A percentile compares a stretch with the other conserved stretches of the same genome.
Conservation (phyloP, 2,113 vertebrate species). For the Australoheros scitulus region DNA sequence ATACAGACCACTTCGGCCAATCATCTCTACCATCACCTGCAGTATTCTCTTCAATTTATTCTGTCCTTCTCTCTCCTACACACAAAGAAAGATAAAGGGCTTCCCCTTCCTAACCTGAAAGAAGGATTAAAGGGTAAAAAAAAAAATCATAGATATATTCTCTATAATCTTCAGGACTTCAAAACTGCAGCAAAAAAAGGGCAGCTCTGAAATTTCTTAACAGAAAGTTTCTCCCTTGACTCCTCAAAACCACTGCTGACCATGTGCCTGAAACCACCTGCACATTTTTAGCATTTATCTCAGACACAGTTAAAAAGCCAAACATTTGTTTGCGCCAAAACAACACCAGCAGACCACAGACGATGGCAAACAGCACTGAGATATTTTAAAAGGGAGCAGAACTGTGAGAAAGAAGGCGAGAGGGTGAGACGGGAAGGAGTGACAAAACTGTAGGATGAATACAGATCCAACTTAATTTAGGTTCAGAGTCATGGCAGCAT, state of each 20-base stretch:
- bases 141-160: constrained; percentile 59
- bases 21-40: constrained; percentile 32
- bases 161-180: constrained; percentile 61
- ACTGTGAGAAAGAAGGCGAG: neutral
- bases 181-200: constrained; percentile 21
- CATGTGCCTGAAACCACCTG: constrained; percentile 10
- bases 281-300: constrained; percentile 50
- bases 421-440: neutral
- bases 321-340: constrained; percentile 51
- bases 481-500: constrained; percentile 21
- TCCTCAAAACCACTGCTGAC: constrained; percentile 16
- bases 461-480: constrained; percentile 46
- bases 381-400: constrained; percentile 33
- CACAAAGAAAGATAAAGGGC: constrained; percentile 42
- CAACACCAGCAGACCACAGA: constrained; percentile 35
- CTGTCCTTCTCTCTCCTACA: constrained; percentile 10
- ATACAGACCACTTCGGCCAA: constrained; percentile 17
- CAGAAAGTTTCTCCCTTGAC: constrained; percentile 23
- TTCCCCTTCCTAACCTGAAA: constrained; percentile 57
- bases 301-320: constrained; percentile 32
- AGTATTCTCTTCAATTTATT: constrained; percentile 6
- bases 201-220: constrained; percentile 18
- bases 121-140: constrained; percentile 56
- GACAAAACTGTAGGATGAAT: constrained; percentile 11
- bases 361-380: constrained; percentile 35